phyloP scores from a whole-genome alignment of 1,140 invertebrate genomes.

The Camponotus floridanus region DNA sequence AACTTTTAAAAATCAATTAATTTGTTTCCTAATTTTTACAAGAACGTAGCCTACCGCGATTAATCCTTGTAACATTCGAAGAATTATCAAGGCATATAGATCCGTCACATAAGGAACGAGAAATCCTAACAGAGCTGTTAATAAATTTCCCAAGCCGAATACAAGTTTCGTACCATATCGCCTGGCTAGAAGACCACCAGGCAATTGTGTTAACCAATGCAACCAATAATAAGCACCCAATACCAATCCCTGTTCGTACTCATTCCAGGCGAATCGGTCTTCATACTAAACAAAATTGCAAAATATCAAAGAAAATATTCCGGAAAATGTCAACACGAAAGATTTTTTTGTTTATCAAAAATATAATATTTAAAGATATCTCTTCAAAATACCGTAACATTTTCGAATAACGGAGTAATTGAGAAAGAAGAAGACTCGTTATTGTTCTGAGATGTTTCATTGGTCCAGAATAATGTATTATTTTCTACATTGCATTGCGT shows the following conservation, averaged over 20 bases:
- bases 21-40: not conserved
- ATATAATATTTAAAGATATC: not conserved
- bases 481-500: slow-evolving; percentile 72
- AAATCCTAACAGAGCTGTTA: slow-evolving; percentile 90
- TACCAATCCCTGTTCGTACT: slow-evolving; percentile 89
- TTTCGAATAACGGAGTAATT: not conserved
- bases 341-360: slow-evolving; percentile 13
- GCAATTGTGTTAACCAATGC: slow-evolving; percentile 91
- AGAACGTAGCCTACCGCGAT: slow-evolving; percentile 88
- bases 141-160: slow-evolving; percentile 90
- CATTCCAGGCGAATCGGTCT: slow-evolving; percentile 89
- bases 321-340: too few species aligned
- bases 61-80: slow-evolving; percentile 91
- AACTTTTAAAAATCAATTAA: not conserved
- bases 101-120: slow-evolving; percentile 90
- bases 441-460: not conserved
- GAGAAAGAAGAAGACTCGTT: not conserved
- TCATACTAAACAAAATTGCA: slow-evolving; percentile 60
- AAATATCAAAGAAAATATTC: not conserved
- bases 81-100: slow-evolving; percentile 87
- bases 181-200: slow-evolving; percentile 90
- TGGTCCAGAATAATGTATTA: not conserved
- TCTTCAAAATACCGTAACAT: slow-evolving; percentile 51
- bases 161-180: slow-evolving; percentile 91
- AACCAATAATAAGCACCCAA: slow-evolving; percentile 92